These are phyloP conservation scores for Ichneumon xanthorius DNA, from an alignment of 2,888 invertebrate species.

Conservation along the genomic window DNA sequence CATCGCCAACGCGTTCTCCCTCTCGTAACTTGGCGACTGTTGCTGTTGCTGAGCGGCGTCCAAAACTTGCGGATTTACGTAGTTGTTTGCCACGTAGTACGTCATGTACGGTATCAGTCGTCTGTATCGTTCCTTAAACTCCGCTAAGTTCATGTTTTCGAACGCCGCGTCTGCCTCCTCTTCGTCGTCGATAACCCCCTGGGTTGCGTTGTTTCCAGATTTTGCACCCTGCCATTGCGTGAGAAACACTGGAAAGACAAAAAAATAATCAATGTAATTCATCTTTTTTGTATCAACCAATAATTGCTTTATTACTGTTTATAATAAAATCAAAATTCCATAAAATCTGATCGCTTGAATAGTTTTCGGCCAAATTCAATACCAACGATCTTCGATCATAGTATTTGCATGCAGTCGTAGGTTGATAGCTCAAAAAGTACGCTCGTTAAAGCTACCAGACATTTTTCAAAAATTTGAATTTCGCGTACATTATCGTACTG, in stretches of 20 bases:
- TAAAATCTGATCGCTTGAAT: too few relatives aligned
- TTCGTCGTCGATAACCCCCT: conserved; percentile 60
- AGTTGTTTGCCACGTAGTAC: conserved; percentile 90
- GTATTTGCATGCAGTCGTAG: too few relatives aligned
- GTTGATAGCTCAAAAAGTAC: too few relatives aligned
- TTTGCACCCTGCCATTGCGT: conserved; percentile 57
- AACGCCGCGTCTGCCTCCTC: conserved; percentile 71
- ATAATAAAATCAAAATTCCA: not conserved
- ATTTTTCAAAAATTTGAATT: too few relatives aligned
- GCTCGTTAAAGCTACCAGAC: too few relatives aligned
- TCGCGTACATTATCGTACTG: too few relatives aligned
- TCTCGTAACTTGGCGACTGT: conserved; percentile 74
- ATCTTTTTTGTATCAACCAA: not conserved
- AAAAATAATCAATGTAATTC: conserved; percentile 27
- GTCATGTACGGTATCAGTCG: conserved; percentile 94
- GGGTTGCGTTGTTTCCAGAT: conserved; percentile 70
- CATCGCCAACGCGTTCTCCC: conserved; percentile 34
- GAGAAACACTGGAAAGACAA: conserved; percentile 74
- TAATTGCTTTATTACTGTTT: not conserved
- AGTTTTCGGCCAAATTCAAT: too few relatives aligned
- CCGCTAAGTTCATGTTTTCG: conserved; percentile 83
- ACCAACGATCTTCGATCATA: too few relatives aligned
- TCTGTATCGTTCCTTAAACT: conserved; percentile 89
- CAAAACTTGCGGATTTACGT: conserved; percentile 84
- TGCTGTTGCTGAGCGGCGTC: conserved; percentile 79